Conservation (phyloP, 2,113 vertebrate species). For the Neotragus pygmaeus region DNA sequence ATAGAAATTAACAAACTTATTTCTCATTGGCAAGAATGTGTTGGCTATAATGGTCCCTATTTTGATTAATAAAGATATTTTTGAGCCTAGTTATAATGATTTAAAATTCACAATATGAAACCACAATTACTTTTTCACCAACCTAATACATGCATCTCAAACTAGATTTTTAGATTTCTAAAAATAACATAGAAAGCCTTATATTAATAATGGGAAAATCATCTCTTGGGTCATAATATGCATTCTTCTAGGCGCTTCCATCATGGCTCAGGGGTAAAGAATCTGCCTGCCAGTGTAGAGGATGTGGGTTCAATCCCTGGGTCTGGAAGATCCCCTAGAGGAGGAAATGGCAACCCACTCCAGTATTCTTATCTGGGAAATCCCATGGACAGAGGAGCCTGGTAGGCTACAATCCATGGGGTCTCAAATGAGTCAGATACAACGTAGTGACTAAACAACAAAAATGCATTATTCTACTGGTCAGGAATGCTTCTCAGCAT, state of each 20-base stretch:
- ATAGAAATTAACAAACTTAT: neutral
- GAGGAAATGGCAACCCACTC: neutral
- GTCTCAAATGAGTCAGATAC: neutral
- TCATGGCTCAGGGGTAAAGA: neutral
- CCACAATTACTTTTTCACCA: neutral
- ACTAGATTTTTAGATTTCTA: neutral
- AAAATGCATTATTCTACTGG: neutral
- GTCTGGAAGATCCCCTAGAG: neutral
- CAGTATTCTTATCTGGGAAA: neutral
- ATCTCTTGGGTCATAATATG: neutral
- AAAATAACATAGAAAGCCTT: neutral
- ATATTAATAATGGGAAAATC: neutral
- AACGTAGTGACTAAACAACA: neutral
- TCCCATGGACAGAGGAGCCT: neutral
- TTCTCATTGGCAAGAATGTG: neutral
- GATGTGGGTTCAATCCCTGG: neutral
- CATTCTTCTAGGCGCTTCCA: neutral
- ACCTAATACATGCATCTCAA: neutral
- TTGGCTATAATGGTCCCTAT: neutral
- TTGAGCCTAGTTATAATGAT: neutral
- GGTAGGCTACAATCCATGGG: neutral
- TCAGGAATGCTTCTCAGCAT: neutral
- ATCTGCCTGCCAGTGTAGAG: neutral
- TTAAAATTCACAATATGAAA: neutral
- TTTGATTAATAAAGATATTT: neutral